These are phyloP conservation scores for Molothrus ater DNA, from an alignment of 2,797 vertebrate genomes.

Conservation along the genomic window DNA sequence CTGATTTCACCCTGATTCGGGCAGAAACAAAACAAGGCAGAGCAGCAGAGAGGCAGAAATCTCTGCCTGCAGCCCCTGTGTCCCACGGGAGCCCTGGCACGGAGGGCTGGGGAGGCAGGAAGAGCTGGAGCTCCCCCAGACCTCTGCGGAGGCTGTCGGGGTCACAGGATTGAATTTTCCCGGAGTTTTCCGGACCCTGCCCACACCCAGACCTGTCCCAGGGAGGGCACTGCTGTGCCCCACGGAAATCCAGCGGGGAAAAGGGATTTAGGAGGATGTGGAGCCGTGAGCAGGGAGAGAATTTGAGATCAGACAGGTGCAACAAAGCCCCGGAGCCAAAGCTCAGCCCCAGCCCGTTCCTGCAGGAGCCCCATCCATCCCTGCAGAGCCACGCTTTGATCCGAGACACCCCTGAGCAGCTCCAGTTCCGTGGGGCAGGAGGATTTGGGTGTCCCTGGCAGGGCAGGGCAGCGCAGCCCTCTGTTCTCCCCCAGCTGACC, in stretches of 20 bases:
- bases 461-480: neutral
- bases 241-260: neutral
- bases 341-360: neutral
- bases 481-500: neutral
- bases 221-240: neutral
- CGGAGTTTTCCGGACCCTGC: fast-evolving
- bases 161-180: neutral
- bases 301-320: neutral
- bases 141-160: neutral
- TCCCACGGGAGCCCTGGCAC: neutral
- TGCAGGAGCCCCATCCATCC: neutral
- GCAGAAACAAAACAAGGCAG: neutral
- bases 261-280: neutral
- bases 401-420: neutral
- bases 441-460: neutral
- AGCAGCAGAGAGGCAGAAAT: neutral
- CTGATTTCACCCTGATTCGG: neutral
- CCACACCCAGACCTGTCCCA: neutral
- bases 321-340: neutral
- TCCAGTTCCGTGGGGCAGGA: fast-evolving
- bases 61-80: fast-evolving
- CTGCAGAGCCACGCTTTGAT: fast-evolving
- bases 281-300: neutral
- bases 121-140: neutral
- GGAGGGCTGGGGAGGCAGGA: neutral